Base-by-base conservation (phyloP, 1,140 invertebrate species). In the Zaprionus nigranus region DNA sequence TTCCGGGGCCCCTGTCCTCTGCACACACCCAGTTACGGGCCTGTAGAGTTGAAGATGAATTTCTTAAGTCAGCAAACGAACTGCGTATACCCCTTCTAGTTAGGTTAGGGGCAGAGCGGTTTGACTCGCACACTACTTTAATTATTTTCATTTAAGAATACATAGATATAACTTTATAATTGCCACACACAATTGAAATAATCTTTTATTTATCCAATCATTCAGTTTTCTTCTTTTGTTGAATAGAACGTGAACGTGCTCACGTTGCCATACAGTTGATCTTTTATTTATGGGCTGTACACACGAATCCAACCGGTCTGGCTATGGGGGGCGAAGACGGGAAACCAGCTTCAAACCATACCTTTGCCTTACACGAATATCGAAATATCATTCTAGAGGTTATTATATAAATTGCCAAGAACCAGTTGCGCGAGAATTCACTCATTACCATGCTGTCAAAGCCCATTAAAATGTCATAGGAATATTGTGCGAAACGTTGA, bases 301-400 rank as follows among this genome's bases (percentile, higher is more conserved):
- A 13, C 22, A 51, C 46, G 46, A 24, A 51, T 24, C 46, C 13
- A 51, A 51, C 46, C 46, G 46, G 46, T 51, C 40, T 46, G 40
- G 40, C 58, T n/a, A n/a, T n/a, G n/a, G n/a, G n/a, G n/a, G n/a
- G n/a, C n/a, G n/a, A n/a, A n/a, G n/a, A n/a, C n/a, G n/a, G n/a
- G n/a, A n/a, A n/a, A n/a, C n/a, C 40, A 17, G 40, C 24, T 62
- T 62, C 11, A 26, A 46, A 40, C 22, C 57, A 3, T 26, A 40
- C 20, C 46, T 51, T 51, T 46, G 40, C 40, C 56, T 30, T 22
- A 58, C 17, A 58, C 40, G n/a, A 58, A 58, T 36, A 20, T 58
- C 57, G 20, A 51, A 51, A 51, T 12, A 51, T 24, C 46, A 24
- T 51, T 51, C 22, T 51, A 51, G 20, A 51, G n/a, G 12, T 51